A percentile compares a stretch with the other conserved stretches of the same genome.
Evolutionary conservation across 1,140 invertebrate species (phyloP).

Genomic region (Drosophila sturtevanti): DNA sequence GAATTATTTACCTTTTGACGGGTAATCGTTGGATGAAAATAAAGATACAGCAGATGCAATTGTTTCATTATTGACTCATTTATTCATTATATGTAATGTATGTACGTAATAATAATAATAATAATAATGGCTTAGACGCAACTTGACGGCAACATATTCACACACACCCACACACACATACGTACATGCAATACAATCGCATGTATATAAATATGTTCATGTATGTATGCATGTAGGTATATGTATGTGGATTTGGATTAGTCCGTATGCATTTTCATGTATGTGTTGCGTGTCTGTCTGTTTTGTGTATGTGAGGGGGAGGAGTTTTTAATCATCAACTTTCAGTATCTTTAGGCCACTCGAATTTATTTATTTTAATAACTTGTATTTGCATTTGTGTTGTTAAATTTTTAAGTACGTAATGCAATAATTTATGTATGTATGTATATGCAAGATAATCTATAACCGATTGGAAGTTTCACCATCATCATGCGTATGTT

Average conservation of each 20-base stretch:
- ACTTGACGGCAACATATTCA: conserved; percentile 15
- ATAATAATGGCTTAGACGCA: conserved; percentile 43
- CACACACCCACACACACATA: conserved; percentile 4
- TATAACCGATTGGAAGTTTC: background rate
- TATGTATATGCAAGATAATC: conserved; percentile 5
- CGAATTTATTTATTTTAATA: conserved; percentile 22
- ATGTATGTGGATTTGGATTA: conserved; percentile 2
- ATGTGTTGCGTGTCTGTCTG: conserved; percentile 21
- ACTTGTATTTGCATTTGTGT: conserved; percentile 6
- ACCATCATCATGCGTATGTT: background rate
- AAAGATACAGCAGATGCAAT: background rate
- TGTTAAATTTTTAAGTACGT: conserved; percentile 32
- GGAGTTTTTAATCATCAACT: conserved; percentile 17
- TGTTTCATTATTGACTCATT: conserved; percentile 38
- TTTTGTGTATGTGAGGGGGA: conserved; percentile 10
- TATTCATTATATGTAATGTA: conserved; percentile 44
- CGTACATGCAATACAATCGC: background rate
- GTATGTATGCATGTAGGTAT: background rate
- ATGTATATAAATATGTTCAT: conserved; percentile 1
- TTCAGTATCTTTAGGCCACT: conserved; percentile 35
- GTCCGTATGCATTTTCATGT: conserved; percentile 10
- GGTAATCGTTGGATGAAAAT: too few species aligned
- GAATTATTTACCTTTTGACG: too few species aligned
- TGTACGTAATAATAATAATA: conserved; percentile 38
- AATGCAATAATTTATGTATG: conserved; percentile 20